Evolutionary conservation across 2,797 vertebrate genomes (phyloP), one percentile per base, ranked within the genome.

Genomic region (Harpagifer antarcticus): DNA sequence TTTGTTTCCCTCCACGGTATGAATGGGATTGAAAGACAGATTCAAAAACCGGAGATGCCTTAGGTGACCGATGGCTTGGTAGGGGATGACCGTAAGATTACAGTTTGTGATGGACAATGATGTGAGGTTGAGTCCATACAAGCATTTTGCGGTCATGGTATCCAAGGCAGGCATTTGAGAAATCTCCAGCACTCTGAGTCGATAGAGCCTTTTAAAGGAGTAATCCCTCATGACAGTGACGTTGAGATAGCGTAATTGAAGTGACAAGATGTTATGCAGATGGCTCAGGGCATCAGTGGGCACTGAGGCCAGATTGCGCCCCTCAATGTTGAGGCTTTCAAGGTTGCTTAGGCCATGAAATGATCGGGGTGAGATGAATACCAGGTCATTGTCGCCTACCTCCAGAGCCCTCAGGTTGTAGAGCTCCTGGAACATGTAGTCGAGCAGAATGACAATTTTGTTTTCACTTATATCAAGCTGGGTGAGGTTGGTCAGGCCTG

Each of bases 401-500:
- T 99, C 98, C 91, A 99, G 93, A n/a, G 96, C 96, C 93, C 97
- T 96, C 78, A 99, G 94, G 91, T 98, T 99, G 93, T 97, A 98
- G 86, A 99, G 95, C 92, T 99, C 98, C 94, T 99, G 98, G 92
- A 99, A 99, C 97, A 98, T 99, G 81, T 98, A 96, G 92, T 99
- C 98, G 68, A 99, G 94, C 61, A 99, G 95, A 88, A 99, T 99
- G 85, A 99, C 98, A 78, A 99, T 98, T 95, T 97, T 98, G 91
- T 99, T 99, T 90, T 99, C 98, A 31, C 98, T 99, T 80, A 99
- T 98, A 92, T 99, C 98, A 94, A 99, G 93, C 90, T 96, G 96
- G 75, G 98, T 99, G 80, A 99, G 97, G 91, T 99, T 99, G 87
- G 95, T 98, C 88, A 99, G 95, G 88, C 98, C 98, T 0, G 97